Evolutionary conservation across 2,113 vertebrate species (phyloP).

Genomic region (Harpagus bidentatus): DNA sequence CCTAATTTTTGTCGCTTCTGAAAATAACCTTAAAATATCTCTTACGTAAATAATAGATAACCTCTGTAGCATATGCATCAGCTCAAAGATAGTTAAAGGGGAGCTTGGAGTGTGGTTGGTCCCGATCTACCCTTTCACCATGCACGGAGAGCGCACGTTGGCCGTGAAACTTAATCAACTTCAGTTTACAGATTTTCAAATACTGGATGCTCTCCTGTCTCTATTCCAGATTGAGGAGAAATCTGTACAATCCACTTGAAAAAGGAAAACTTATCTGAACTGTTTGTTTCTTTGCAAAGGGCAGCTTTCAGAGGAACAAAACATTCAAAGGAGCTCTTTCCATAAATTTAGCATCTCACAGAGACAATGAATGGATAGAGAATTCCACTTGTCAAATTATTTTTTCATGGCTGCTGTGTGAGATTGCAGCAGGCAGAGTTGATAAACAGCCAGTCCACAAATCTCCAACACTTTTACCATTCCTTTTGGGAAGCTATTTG

Average conservation of each 20-base stretch:
- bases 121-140: background rate
- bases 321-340: background rate
- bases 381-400: background rate
- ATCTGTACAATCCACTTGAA: background rate
- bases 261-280: background rate
- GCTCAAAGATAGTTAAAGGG: accelerated
- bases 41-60: background rate
- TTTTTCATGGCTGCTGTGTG: background rate
- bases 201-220: background rate
- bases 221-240: background rate
- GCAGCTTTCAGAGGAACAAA: background rate
- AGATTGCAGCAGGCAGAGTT: background rate
- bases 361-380: background rate
- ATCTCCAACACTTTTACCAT: background rate
- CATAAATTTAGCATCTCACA: background rate
- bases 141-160: accelerated
- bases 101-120: background rate
- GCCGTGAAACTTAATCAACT: background rate
- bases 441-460: background rate
- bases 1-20: accelerated
- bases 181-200: background rate
- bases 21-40: background rate
- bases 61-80: background rate
- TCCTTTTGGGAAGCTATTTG: background rate
- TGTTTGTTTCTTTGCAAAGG: background rate